Conservation (phyloP, 2,797 vertebrate genomes). For the Acropternis orthonyx region DNA sequence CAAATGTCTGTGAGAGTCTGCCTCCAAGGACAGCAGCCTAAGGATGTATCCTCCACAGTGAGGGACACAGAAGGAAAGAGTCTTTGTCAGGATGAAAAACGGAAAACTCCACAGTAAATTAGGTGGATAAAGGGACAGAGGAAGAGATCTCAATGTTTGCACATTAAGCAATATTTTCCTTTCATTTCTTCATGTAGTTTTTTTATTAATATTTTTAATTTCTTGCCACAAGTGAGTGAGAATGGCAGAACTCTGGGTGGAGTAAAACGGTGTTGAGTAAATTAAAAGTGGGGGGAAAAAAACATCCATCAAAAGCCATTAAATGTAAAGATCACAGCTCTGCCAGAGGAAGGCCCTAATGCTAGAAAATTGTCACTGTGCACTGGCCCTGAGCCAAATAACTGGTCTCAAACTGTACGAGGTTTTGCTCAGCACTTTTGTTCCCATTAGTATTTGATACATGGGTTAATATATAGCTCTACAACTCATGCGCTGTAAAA, state of each 20-base stretch:
- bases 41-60: background rate
- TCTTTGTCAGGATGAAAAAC: background rate
- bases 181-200: rapidly evolving
- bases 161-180: background rate
- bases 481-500: background rate
- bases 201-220: background rate
- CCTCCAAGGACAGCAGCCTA: background rate
- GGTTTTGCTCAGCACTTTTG: background rate
- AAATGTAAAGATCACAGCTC: background rate
- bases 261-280: background rate
- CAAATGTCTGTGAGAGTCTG: background rate
- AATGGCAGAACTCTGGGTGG: background rate
- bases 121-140: background rate
- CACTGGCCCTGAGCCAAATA: background rate
- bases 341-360: background rate
- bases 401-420: background rate
- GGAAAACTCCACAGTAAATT: background rate
- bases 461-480: background rate
- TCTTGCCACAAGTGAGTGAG: background rate
- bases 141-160: background rate
- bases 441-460: background rate
- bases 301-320: background rate
- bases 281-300: background rate
- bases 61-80: background rate
- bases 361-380: background rate